Conservation (phyloP, 2,797 vertebrate species). For the Eleutherodactylus coqui region DNA sequence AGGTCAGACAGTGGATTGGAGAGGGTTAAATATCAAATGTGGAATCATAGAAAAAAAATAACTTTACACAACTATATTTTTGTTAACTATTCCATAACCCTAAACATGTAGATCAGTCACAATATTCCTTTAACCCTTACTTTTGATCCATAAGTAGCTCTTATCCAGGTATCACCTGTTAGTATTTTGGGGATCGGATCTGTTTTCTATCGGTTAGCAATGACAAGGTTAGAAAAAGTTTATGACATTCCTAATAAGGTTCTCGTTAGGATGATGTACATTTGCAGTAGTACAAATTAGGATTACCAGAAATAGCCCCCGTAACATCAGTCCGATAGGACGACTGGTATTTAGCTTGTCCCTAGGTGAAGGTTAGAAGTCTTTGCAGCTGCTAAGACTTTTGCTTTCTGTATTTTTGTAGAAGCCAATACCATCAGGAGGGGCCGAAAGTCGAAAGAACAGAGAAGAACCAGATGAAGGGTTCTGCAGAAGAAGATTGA, state of each 20-base stretch:
- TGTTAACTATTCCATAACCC: too few species aligned
- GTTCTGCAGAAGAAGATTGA: not conserved
- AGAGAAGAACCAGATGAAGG: conserved; percentile 31
- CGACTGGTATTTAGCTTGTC: conserved; percentile 10
- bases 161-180: conserved; percentile 24
- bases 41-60: not conserved
- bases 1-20: too few species aligned
- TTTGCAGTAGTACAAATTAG: conserved; percentile 47
- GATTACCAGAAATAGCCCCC: conserved; percentile 32
- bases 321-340: not conserved
- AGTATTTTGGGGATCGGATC: conserved; percentile 45
- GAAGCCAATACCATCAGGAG: not conserved
- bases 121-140: not conserved
- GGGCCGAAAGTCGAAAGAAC: not conserved
- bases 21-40: too few species aligned
- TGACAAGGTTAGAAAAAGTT: conserved; percentile 57
- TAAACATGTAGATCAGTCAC: not conserved
- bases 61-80: not conserved
- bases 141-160: not conserved
- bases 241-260: conserved; percentile 42
- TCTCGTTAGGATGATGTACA: conserved; percentile 24
- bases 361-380: conserved; percentile 38
- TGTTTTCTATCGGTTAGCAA: conserved; percentile 37
- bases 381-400: conserved; percentile 17
- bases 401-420: conserved; percentile 14